A percentile compares a stretch with the other conserved stretches of the same genome.
These are phyloP conservation scores for Enteromius radiatus DNA, from an alignment of 2,797 vertebrate genomes.

Conservation along the genomic window DNA sequence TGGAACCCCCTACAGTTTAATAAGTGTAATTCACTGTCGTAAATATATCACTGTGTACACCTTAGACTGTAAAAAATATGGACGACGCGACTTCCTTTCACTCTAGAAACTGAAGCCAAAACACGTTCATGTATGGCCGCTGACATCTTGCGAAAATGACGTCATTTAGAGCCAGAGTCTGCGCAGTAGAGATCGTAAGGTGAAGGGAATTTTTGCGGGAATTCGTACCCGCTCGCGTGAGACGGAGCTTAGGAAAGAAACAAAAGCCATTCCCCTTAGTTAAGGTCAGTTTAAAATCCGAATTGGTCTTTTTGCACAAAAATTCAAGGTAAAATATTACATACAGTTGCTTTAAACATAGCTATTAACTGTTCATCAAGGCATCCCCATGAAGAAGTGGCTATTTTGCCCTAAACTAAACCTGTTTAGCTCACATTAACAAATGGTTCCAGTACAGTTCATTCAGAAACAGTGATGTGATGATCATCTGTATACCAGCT, in stretches of 20 bases:
- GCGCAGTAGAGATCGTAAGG: no score
- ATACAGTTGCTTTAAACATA: conserved; percentile 3
- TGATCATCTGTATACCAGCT: background rate
- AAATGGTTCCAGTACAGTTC: background rate
- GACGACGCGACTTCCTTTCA: no score
- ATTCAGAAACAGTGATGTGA: background rate
- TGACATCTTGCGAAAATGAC: no score
- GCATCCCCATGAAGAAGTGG: conserved; percentile 26
- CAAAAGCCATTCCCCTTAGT: background rate
- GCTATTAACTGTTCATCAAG: conserved; percentile 16
- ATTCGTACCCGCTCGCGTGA: no score
- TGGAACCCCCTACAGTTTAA: background rate
- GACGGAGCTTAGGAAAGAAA: background rate
- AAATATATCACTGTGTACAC: background rate
- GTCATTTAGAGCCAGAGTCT: no score
- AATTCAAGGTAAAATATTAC: background rate
- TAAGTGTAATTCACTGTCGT: background rate
- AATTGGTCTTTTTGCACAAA: background rate
- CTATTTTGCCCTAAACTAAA: background rate
- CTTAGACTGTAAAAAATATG: no score
- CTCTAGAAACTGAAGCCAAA: no score
- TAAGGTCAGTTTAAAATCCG: background rate
- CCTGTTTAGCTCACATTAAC: background rate
- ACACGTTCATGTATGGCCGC: no score
- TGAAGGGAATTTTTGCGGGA: no score